Percentiles rank a stretch among this genome's conserved stretches.
Evolutionary conservation across 2,797 vertebrate genomes (phyloP).

Genomic region (Neoniphon sammara): DNA sequence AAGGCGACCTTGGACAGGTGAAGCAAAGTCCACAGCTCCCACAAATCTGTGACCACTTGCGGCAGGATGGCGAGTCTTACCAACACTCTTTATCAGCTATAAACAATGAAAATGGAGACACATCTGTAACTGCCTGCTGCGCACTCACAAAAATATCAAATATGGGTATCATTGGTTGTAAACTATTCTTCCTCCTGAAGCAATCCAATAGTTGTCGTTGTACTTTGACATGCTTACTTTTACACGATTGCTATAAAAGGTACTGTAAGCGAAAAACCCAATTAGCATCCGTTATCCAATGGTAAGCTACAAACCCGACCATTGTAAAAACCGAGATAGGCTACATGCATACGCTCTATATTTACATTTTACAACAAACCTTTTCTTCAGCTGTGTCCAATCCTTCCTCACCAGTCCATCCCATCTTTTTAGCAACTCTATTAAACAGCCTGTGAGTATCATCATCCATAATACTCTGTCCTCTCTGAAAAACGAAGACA

Average conservation of each 20-base stretch:
- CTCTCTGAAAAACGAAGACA: constrained; percentile 17
- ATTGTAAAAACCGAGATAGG: too few species aligned
- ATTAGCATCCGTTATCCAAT: too few species aligned
- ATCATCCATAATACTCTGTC: constrained; percentile 68
- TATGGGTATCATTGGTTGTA: too few species aligned
- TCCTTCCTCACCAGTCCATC: constrained; percentile 71
- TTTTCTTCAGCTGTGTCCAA: constrained; percentile 72
- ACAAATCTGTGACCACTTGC: constrained; percentile 17
- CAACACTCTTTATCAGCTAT: constrained; percentile 68
- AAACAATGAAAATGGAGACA: not conserved
- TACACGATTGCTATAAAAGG: not conserved
- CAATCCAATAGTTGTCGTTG: too few species aligned
- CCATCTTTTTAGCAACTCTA: constrained; percentile 77
- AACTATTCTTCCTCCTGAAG: too few species aligned
- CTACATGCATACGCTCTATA: not conserved
- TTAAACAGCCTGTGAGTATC: constrained; percentile 71
- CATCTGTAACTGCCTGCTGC: not conserved
- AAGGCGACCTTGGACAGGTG: not conserved
- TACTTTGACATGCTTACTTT: too few species aligned
- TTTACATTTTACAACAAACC: constrained; percentile 53
- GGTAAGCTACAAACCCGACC: too few species aligned
- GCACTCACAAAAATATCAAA: too few species aligned
- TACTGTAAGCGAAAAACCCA: too few species aligned
- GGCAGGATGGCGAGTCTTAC: constrained; percentile 66
- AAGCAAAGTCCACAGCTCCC: not conserved